Evolutionary conservation across 2,797 vertebrate species (phyloP).

Genomic region (Clarias pachynema): DNA sequence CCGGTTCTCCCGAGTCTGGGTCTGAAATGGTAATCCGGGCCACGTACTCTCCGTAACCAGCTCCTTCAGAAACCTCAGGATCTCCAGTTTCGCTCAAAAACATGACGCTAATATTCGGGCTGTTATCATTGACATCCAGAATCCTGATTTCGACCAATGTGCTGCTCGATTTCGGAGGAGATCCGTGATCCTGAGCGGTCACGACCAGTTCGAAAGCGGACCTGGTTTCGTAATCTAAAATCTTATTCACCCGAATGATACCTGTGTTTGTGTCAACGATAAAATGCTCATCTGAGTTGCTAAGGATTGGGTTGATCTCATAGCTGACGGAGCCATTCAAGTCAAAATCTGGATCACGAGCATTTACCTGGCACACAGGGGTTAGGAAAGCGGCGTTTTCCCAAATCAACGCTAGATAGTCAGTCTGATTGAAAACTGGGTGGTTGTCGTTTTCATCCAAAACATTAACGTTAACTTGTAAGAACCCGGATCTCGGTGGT

Average conservation of each 20-base stretch:
- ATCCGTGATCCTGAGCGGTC: constrained; percentile 82
- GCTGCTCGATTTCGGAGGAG: constrained; percentile 83
- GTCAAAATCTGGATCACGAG: constrained; percentile 83
- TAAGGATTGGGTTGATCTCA: constrained; percentile 77
- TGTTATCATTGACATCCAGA: constrained; percentile 89
- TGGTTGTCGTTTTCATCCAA: constrained; percentile 93
- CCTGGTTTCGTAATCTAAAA: constrained; percentile 84
- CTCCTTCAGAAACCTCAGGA: constrained; percentile 81
- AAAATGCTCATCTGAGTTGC: constrained; percentile 75
- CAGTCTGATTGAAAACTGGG: constrained; percentile 80
- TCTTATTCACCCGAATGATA: constrained; percentile 77
- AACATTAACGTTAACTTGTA: constrained; percentile 77
- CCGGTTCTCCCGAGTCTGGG: constrained; percentile 72
- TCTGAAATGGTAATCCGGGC: constrained; percentile 88
- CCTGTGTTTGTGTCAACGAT: constrained; percentile 80
- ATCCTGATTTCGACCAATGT: constrained; percentile 81
- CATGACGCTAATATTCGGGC: constrained; percentile 79
- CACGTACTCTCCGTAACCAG: constrained; percentile 80
- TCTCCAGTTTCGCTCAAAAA: constrained; percentile 85
- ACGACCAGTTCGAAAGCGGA: constrained; percentile 83
- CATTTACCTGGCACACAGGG: constrained; percentile 80
- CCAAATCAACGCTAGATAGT: constrained; percentile 78
- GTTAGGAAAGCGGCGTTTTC: constrained; percentile 78
- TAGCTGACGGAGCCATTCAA: constrained; percentile 82
- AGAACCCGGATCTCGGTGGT: constrained; percentile 76